Evolutionary conservation across 2,113 vertebrate genomes (phyloP).

Genomic region (Eptesicus fuscus): DNA sequence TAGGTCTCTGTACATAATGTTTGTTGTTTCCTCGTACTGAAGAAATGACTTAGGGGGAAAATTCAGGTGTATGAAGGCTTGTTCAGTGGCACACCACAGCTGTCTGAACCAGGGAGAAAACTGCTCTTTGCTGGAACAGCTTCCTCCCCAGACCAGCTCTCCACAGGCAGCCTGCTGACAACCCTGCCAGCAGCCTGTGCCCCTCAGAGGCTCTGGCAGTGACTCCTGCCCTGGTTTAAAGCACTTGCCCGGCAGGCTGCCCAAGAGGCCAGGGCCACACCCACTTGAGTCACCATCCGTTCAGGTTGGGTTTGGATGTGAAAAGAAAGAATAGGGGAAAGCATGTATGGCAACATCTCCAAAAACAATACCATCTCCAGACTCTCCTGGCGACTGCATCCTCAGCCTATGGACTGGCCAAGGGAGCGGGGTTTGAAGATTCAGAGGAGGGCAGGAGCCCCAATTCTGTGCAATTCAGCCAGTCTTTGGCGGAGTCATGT

Average conservation of each 20-base stretch:
- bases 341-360: neutral
- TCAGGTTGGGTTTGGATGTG: neutral
- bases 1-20: slow-evolving; percentile 39
- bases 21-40: slow-evolving; percentile 50
- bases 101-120: slow-evolving; percentile 31
- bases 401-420: neutral
- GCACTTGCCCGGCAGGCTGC: slow-evolving; percentile 40
- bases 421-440: no score
- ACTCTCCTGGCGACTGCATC: neutral
- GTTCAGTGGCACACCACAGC: neutral
- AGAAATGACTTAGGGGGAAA: slow-evolving; percentile 48
- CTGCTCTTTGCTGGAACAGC: slow-evolving; percentile 24
- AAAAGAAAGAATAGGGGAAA: neutral
- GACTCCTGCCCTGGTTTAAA: slow-evolving; percentile 38
- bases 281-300: slow-evolving; percentile 12
- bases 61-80: slow-evolving; percentile 10
- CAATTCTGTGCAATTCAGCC: neutral
- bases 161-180: slow-evolving; percentile 6
- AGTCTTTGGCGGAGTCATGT: neutral
- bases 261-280: slow-evolving; percentile 63
- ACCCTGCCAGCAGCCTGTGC: neutral
- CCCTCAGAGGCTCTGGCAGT: slow-evolving; percentile 40
- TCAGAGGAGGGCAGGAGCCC: neutral
- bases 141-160: slow-evolving; percentile 42
- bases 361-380: neutral